Percentiles rank a stretch among this genome's conserved stretches.
phyloP scores from a whole-genome alignment of 2,113 vertebrate genomes.

The Limanda limanda region DNA sequence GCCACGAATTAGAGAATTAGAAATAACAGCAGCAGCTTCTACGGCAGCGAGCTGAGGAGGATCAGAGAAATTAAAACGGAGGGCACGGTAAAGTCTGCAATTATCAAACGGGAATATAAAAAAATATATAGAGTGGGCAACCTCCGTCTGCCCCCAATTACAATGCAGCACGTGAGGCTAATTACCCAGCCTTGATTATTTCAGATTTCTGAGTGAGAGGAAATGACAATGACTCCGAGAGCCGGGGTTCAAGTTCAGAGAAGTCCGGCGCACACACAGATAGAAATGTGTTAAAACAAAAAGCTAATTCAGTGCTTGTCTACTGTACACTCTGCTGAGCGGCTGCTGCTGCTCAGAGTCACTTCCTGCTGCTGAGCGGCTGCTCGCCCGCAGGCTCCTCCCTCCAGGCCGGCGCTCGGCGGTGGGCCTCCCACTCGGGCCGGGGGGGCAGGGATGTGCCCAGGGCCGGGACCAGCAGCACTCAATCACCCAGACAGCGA shows the following conservation, averaged over 20 bases:
- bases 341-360: conserved; percentile 12
- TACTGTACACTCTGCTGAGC: neutral
- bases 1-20: conserved; percentile 39
- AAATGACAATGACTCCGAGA: conserved; percentile 48
- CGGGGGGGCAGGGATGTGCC: conserved; percentile 68
- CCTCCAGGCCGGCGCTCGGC: conserved; percentile 67
- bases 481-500: conserved; percentile 85
- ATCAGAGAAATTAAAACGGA: conserved; percentile 55
- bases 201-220: conserved; percentile 67
- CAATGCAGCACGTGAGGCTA: conserved; percentile 78
- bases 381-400: conserved; percentile 61
- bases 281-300: neutral
- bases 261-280: neutral
- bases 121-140: conserved; percentile 74
- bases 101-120: conserved; percentile 75
- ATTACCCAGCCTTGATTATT: conserved; percentile 82
- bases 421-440: conserved; percentile 70
- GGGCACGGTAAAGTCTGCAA: conserved; percentile 78
- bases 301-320: conserved; percentile 9
- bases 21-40: conserved; percentile 66
- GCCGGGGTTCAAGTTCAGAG: conserved; percentile 45
- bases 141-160: conserved; percentile 84
- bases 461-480: conserved; percentile 76
- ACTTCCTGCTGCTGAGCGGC: conserved; percentile 56
- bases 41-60: conserved; percentile 55